Conservation (phyloP, 1,140 invertebrate genomes). For the Drosophila bifasciata region DNA sequence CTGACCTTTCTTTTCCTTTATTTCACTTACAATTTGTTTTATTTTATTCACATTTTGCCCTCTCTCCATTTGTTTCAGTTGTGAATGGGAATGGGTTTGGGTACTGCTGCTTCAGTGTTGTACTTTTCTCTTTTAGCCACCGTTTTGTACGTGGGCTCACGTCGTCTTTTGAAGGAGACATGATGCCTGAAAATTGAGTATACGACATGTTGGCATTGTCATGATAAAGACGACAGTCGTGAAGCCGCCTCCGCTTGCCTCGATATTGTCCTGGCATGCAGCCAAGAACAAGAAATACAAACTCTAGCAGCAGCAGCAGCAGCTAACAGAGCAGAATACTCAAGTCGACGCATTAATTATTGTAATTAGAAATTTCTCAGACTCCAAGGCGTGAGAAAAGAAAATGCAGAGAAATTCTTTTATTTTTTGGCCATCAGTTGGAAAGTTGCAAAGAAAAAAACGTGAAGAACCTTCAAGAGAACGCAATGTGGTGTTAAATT, state of each 20-base stretch:
- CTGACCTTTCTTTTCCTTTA: neutral
- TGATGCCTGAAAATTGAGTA: conserved; percentile 58
- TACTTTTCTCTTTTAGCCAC: conserved; percentile 8
- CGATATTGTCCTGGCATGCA: conserved; percentile 41
- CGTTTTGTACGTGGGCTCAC: conserved; percentile 49
- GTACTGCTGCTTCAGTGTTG: neutral
- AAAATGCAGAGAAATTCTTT: conserved; percentile 22
- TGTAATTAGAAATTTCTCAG: conserved; percentile 74
- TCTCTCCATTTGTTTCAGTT: no score
- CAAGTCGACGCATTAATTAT: conserved; percentile 68
- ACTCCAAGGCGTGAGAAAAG: conserved; percentile 1
- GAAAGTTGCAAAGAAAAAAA: conserved; percentile 12
- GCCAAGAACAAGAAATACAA: conserved; percentile 31
- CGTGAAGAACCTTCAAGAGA: conserved; percentile 30
- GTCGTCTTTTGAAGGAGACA: conserved; percentile 51
- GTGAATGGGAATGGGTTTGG: no score
- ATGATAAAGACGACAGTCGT: conserved; percentile 46
- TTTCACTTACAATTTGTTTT: conserved; percentile 5
- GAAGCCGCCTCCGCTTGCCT: conserved; percentile 24
- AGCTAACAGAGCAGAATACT: conserved; percentile 35
- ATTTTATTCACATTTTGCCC: conserved; percentile 1
- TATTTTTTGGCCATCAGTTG: conserved; percentile 51
- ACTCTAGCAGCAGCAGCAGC: conserved; percentile 14
- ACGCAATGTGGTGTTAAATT: conserved; percentile 67
- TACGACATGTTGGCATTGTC: conserved; percentile 58